Base-by-base conservation (phyloP, 2,888 invertebrate genomes). In the Dusona sp. region DNA sequence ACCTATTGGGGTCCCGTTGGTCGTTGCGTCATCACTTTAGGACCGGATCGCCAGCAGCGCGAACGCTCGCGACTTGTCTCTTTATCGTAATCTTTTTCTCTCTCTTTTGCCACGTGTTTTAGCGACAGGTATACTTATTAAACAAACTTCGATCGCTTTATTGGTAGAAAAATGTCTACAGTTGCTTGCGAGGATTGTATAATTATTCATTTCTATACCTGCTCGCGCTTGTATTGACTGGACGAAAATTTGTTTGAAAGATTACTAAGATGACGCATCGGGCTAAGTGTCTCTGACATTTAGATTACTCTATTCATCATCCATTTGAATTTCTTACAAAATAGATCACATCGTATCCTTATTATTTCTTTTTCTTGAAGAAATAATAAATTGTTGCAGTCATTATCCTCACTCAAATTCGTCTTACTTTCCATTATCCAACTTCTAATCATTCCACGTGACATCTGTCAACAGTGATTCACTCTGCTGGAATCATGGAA, bases 1-100 rank as follows among this genome's bases (percentile, higher is more conserved):
- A 92, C 93, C 94, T 94, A 94, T 94, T 94, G 94, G 94, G 94
- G 94, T 93, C 94, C 93, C 93, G 92, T 92, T 92, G 91, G 91
- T 90, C 90, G 93, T 94, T 94, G 91, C 94, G 93, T 94, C 94
- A 94, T 90, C 93, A 93, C 94, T 94, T 94, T 93, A 93, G 92
- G 92, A 91, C 92, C 92, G 92, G 91, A 92, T 92, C 91, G 92
- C 89, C 90, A 91, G 81, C 86, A 84, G 90, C 91, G 91, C 91
- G 90, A 90, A 90, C 88, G 88, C 90, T 89, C 86, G 80, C 82
- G 77, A 74, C 65, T 84, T 75, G 84, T 77, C 73, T 73, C 67
- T 79, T 64, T 75, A 65, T 64, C 70, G 57, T 54, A 61, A 79
- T 74, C 67, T 36, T 64, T 72, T 25, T 22, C 64, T 79, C 29